phyloP scores from a whole-genome alignment of 2,888 invertebrate genomes.

The Latheticus oryzae region DNA sequence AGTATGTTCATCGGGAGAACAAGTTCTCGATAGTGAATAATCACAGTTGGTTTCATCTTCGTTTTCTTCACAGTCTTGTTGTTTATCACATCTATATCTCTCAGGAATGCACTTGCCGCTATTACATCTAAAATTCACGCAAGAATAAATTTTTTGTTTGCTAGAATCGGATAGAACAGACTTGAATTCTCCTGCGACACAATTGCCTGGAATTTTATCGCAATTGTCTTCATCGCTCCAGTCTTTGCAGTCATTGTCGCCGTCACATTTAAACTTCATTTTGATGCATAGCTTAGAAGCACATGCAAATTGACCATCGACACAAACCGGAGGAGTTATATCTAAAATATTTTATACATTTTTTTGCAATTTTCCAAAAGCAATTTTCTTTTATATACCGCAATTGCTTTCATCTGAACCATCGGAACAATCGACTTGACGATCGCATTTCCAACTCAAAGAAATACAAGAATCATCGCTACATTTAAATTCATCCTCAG shows the following conservation, averaged over 20 bases:
- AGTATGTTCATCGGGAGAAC: conserved; percentile 78
- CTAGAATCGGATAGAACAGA: conserved; percentile 57
- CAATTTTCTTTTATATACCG: conserved; percentile 65
- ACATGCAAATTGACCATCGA: conserved; percentile 81
- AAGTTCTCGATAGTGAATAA: conserved; percentile 68
- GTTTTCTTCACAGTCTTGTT: conserved; percentile 82
- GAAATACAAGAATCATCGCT: conserved; percentile 80
- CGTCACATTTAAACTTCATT: conserved; percentile 82
- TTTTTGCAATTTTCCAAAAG: not conserved
- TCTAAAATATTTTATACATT: conserved; percentile 52
- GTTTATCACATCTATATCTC: conserved; percentile 82
- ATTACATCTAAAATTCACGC: conserved; percentile 70
- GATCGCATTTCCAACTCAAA: conserved; percentile 80
- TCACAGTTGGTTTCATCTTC: conserved; percentile 82
- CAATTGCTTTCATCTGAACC: conserved; percentile 80
- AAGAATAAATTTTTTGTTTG: conserved; percentile 1
- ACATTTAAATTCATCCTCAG: conserved; percentile 79
- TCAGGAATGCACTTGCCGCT: conserved; percentile 84
- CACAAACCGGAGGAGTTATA: conserved; percentile 72
- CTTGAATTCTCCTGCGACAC: conserved; percentile 79
- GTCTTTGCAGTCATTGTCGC: conserved; percentile 88
- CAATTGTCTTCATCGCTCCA: conserved; percentile 89
- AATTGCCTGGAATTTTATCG: conserved; percentile 72
- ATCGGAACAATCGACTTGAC: conserved; percentile 80
- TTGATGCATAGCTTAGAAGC: conserved; percentile 79